A percentile compares a stretch with the other conserved stretches of the same genome.
phyloP scores from a whole-genome alignment of 2,888 invertebrate genomes.

The Lasioglossum zephyrum region DNA sequence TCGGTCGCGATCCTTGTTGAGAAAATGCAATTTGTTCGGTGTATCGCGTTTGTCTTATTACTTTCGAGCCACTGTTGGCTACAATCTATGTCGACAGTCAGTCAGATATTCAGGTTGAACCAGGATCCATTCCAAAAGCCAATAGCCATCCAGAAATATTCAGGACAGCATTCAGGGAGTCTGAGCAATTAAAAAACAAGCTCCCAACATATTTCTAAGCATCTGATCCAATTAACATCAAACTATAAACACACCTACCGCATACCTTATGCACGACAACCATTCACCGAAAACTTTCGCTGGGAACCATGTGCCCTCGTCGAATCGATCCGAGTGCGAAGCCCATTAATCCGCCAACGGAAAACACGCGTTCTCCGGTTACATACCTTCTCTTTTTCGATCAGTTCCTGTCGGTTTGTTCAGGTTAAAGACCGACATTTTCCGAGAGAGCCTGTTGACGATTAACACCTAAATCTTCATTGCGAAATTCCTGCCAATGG shows the following conservation, averaged over 20 bases:
- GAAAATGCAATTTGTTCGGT: background rate
- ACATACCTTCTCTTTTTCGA: background rate
- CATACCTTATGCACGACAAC: background rate
- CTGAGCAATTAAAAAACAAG: background rate
- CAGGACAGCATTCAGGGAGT: background rate
- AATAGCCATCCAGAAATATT: background rate
- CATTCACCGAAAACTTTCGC: slow-evolving; percentile 25
- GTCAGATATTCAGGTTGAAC: background rate
- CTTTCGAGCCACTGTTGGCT: background rate
- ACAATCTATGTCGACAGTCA: background rate
- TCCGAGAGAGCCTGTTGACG: background rate
- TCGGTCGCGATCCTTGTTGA: background rate
- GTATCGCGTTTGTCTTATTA: background rate
- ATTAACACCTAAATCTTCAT: background rate
- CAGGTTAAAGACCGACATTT: background rate
- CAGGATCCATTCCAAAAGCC: too few species aligned
- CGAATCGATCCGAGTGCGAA: background rate
- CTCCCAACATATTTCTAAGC: background rate
- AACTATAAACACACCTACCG: background rate
- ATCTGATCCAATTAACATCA: background rate
- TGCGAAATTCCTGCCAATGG: background rate
- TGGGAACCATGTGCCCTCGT: background rate
- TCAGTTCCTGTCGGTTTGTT: background rate
- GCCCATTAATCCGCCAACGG: slow-evolving; percentile 1
- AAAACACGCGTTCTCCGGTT: background rate